Percentiles rank a stretch among this genome's conserved stretches.
Evolutionary conservation across 2,113 vertebrate genomes (phyloP).

Genomic region (Colinus virginianus): DNA sequence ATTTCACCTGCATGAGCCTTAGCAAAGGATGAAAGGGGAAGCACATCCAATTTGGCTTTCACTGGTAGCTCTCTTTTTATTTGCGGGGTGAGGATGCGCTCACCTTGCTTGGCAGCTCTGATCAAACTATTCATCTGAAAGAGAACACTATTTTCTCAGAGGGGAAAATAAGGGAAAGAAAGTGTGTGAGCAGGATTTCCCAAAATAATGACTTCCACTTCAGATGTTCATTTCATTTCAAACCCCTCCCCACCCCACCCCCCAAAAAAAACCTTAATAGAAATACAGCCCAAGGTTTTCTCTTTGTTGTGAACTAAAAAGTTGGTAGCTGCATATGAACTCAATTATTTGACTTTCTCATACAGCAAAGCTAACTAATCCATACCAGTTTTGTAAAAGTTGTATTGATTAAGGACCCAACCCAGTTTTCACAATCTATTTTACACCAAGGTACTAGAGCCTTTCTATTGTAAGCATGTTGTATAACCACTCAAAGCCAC

Average conservation of each 20-base stretch:
- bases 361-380: not conserved
- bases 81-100: not conserved
- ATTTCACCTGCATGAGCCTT: not conserved
- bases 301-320: not conserved
- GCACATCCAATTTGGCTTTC: not conserved
- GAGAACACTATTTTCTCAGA: not conserved
- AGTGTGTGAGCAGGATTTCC: no score
- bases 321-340: not conserved
- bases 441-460: not conserved
- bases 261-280: no score
- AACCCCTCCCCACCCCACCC: no score
- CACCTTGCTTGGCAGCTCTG: not conserved
- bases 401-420: not conserved
- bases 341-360: not conserved
- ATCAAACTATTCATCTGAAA: not conserved
- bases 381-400: not conserved
- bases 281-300: not conserved
- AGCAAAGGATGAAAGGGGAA: not conserved
- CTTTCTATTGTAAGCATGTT: fast-evolving
- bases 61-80: not conserved
- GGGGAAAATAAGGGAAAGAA: no score
- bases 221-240: no score
- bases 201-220: no score
- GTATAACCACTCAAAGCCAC: not conserved
- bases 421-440: not conserved